Evolutionary conservation across 2,113 vertebrate species (phyloP), one percentile per base, ranked within the genome.

Genomic region (Platichthys stellatus): DNA sequence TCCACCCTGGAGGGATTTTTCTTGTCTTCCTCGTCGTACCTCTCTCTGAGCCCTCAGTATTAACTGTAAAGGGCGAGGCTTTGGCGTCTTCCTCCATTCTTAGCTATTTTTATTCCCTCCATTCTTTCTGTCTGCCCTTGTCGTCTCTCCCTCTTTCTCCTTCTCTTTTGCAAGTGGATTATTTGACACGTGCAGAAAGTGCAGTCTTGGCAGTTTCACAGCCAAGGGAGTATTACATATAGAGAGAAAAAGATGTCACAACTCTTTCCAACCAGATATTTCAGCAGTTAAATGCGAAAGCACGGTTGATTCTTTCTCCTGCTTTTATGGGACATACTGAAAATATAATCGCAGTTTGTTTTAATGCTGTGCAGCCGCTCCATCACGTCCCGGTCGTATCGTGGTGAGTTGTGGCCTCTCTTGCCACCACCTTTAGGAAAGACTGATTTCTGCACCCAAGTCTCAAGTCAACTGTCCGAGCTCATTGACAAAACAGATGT

Each of bases 401-500:
- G 0, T 1, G 17, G 54, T 51, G 53, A 78, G 45, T 20, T 53
- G 62, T 60, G 40, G 63, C 63, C 28, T 76, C 49, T 61, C 49
- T 45, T 45, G 65, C 80, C 72, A 49, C 71, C 66, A 28, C 71
- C 79, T 80, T 31, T 15, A 12, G 20, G n/a, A n/a, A 18, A 60
- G 63, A 70, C 18, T 2, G 61, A 63, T 59, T 68, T 69, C 59
- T 68, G 75, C 43, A 75, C 71, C 69, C 80, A 79, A 70, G 65
- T 63, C 72, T 77, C 61, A 18, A 71, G 24, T 56, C 58, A 51
- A 71, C 79, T 72, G 72, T 77, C 76, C 51, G 31, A 64, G 47
- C 65, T 74, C 73, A 88, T 81, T 15, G 86, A 84, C 83, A 68
- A 60, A 87, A 67, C 87, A 90, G 81, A 89, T 88, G 89, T 86